These are phyloP conservation scores for Pteropus rufus DNA, from an alignment of 2,797 vertebrate species.

Conservation along the genomic window DNA sequence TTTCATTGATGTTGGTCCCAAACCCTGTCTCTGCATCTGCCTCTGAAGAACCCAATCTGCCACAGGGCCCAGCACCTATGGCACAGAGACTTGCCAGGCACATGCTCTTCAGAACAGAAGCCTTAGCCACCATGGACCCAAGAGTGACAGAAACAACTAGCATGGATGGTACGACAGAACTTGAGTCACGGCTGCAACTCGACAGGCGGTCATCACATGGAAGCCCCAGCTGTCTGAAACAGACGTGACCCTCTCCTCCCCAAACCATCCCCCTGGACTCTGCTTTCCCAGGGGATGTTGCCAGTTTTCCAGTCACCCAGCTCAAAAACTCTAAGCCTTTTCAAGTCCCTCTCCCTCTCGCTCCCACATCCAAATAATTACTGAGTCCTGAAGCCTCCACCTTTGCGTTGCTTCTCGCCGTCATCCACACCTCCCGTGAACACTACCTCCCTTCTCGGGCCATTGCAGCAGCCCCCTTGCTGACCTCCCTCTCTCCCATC, in stretches of 20 bases:
- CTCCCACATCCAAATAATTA: neutral
- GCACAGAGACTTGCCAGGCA: neutral
- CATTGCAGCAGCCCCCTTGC: neutral
- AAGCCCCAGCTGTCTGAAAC: neutral
- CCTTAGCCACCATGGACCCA: neutral
- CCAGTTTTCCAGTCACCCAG: neutral
- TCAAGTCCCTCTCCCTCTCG: neutral
- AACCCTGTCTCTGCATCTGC: neutral
- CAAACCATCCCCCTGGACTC: neutral
- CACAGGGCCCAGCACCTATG: accelerated
- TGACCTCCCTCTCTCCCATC: neutral
- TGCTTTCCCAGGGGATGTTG: neutral
- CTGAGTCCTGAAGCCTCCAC: neutral
- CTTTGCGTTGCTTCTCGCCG: neutral
- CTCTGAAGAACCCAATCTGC: neutral
- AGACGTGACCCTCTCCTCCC: neutral
- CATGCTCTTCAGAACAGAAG: neutral
- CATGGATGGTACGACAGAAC: accelerated
- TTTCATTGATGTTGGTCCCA: neutral
- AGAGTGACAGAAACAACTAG: neutral
- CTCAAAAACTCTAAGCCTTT: neutral
- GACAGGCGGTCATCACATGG: accelerated
- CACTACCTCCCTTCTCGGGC: neutral
- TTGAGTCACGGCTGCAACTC: neutral
- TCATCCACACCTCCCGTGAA: neutral